Evolutionary conservation across 2,797 vertebrate genomes (phyloP), one percentile per base, ranked within the genome.

Genomic region (Phoeniculus purpureus): DNA sequence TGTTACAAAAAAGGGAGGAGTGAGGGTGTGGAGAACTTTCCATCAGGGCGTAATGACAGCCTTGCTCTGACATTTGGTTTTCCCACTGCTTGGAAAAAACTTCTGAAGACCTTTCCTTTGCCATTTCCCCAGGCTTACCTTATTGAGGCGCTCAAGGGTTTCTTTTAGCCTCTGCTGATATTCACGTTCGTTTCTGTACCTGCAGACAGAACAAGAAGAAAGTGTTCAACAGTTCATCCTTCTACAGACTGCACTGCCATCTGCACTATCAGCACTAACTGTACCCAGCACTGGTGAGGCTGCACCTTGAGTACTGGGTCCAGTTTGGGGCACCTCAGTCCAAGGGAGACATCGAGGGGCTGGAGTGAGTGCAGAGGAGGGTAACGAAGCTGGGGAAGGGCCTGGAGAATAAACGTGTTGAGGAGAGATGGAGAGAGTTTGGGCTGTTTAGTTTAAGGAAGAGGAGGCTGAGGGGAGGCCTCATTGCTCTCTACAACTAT

Each of bases 101-200:
- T 14, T 0, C 51, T 7, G 9, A 45, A 66, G 20, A 48, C 25
- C 19, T 70, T 87, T 55, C 14, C 21, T 23, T 59, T 81, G 59
- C n/a, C 27, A 31, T 82, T 92, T 86, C 61, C 16, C 48, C 37
- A 61, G 34, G 29, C 94, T 97, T 93, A 98, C 98, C 98, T 99
- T 99, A 92, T 99, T 99, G 73, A 99, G 98, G n/a, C 98, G 97
- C 72, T 98, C 98, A 94, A 99, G 98, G 26, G 97, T 98, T 40
- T 97, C 96, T 87, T 98, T 98, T 4, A 99, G 98, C 85, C 97
- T 97, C 82, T 98, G 98, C 82, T 99, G 99, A 95, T 98, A 98
- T 56, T 99, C 98, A 94, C 98, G 98, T 96, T 99, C 99, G 48
- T 98, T 99, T 97, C 97, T 98, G 67, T 99, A 99, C 96, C 99